phyloP scores from a whole-genome alignment of 2,797 vertebrate genomes.

The Molossus molossus region DNA sequence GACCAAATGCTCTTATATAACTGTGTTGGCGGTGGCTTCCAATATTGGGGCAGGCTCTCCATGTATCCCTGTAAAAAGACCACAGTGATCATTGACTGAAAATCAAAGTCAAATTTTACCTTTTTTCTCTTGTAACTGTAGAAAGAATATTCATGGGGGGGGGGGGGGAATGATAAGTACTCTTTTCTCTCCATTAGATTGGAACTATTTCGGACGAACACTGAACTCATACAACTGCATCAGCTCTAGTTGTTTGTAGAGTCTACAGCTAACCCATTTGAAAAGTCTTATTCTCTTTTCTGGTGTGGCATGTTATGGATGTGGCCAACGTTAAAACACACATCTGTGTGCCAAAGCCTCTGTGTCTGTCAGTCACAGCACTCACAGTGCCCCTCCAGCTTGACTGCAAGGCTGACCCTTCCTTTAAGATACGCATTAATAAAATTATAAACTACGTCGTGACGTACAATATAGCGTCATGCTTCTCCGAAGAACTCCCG shows the following conservation, averaged over 20 bases:
- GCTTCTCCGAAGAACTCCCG: constrained; percentile 13
- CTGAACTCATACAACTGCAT: constrained; percentile 29
- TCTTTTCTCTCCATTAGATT: background rate
- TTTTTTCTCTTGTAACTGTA: background rate
- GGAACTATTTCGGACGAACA: background rate
- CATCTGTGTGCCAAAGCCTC: background rate
- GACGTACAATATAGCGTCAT: background rate
- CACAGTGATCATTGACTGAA: background rate
- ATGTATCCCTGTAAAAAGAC: background rate
- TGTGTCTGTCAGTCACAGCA: background rate
- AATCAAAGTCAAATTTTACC: background rate
- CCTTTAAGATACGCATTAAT: background rate
- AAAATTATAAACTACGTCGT: background rate
- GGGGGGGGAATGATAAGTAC: no score
- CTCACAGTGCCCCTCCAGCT: background rate
- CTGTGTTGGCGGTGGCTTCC: background rate
- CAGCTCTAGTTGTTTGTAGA: constrained; percentile 15
- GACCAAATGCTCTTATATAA: background rate
- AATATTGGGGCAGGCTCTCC: background rate
- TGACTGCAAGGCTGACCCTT: constrained; percentile 11
- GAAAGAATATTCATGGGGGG: background rate
- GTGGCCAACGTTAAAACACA: background rate
- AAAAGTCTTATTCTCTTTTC: background rate
- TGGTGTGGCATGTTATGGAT: constrained; percentile 19
- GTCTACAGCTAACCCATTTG: background rate